Evolutionary conservation across 2,113 vertebrate species (phyloP).

Genomic region (Montifringilla adamsi): DNA sequence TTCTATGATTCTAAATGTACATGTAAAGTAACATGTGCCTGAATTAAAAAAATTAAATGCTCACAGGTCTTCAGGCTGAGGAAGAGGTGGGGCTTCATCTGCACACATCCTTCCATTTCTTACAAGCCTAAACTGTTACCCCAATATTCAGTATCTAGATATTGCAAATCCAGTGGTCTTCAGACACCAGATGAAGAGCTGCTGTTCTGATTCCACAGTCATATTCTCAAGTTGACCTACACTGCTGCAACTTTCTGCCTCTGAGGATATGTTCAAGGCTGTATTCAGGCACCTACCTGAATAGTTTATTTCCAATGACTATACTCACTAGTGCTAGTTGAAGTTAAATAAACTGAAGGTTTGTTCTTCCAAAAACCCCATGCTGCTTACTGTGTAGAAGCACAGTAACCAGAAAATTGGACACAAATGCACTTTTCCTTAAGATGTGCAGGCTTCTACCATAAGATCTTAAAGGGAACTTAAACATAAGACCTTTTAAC

Average conservation of each 20-base stretch:
- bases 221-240: not conserved
- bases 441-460: not conserved
- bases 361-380: not conserved
- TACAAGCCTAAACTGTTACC: not conserved
- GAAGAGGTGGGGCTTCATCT: not conserved
- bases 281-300: not conserved
- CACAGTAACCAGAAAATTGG: not conserved
- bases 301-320: not conserved
- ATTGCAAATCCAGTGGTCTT: not conserved
- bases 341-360: not conserved
- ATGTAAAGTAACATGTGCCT: not conserved
- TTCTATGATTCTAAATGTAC: not conserved
- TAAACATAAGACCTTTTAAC: not conserved
- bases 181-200: not conserved
- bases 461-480: not conserved
- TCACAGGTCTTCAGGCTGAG: not conserved
- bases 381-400: not conserved
- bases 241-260: not conserved
- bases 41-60: not conserved
- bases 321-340: not conserved
- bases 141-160: not conserved
- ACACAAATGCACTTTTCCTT: not conserved
- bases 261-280: not conserved
- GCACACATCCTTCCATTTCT: not conserved
- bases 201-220: not conserved